Evolutionary conservation across 2,797 vertebrate genomes (phyloP).

Genomic region (Gymnoscopelus braueri): DNA sequence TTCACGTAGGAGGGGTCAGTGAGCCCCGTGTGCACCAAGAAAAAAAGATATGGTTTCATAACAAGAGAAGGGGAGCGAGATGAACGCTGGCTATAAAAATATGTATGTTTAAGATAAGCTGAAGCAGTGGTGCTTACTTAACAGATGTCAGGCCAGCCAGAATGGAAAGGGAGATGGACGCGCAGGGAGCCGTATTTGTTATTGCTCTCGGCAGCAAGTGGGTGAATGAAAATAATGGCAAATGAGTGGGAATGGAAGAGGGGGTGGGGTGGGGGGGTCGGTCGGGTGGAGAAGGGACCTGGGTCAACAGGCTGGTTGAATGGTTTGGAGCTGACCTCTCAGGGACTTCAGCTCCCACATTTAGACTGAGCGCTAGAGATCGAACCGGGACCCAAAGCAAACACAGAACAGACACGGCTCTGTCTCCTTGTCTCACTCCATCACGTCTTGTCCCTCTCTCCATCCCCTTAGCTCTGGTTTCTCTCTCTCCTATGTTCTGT

Average conservation of each 20-base stretch:
- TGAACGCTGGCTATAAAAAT: constrained; percentile 70
- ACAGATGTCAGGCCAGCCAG: constrained; percentile 67
- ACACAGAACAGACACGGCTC: constrained; percentile 33
- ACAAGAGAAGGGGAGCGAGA: constrained; percentile 69
- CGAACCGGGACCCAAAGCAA: constrained; percentile 56
- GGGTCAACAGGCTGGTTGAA: constrained; percentile 64
- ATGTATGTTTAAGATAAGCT: constrained; percentile 74
- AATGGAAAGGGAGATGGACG: constrained; percentile 67
- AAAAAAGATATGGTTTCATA: constrained; percentile 76
- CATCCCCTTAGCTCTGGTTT: constrained; percentile 27
- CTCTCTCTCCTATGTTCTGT: neutral
- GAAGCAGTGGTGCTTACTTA: constrained; percentile 66
- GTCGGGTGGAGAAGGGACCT: constrained; percentile 61
- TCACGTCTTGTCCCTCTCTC: constrained; percentile 45
- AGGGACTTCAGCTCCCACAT: constrained; percentile 60
- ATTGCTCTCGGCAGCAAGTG: constrained; percentile 69
- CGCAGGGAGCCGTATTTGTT: constrained; percentile 72
- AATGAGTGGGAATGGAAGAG: constrained; percentile 55
- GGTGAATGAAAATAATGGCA: constrained; percentile 68
- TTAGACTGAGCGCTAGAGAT: constrained; percentile 59
- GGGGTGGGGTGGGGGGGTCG: constrained; percentile 53
- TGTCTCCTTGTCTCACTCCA: constrained; percentile 36
- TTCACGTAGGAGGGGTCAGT: constrained; percentile 76
- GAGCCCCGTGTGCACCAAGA: constrained; percentile 33
- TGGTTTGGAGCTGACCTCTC: constrained; percentile 64